Conservation (phyloP, 2,888 invertebrate species). For the Azorinus chamasolen region DNA sequence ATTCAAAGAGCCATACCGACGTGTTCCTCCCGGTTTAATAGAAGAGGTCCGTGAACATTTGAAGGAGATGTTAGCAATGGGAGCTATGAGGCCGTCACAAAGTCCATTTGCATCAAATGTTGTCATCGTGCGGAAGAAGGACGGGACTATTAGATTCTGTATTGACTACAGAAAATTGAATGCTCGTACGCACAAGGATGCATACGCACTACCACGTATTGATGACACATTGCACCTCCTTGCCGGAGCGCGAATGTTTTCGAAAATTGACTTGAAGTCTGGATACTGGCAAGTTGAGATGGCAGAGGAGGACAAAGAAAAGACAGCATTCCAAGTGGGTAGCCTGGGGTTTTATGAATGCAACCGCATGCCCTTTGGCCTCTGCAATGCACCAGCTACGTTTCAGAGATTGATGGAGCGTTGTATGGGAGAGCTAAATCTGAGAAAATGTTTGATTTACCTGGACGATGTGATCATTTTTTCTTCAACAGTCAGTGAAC, state of each 20-base stretch:
- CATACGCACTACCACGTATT: slow-evolving; percentile 45
- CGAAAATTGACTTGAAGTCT: slow-evolving; percentile 49
- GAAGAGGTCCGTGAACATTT: slow-evolving; percentile 29
- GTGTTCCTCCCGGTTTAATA: slow-evolving; percentile 29
- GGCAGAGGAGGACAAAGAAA: slow-evolving; percentile 43
- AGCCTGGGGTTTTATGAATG: slow-evolving; percentile 48
- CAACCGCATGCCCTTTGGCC: slow-evolving; percentile 51
- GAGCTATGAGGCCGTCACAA: slow-evolving; percentile 38
- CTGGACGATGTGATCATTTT: slow-evolving; percentile 50
- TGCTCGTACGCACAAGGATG: slow-evolving; percentile 46
- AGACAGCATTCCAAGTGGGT: slow-evolving; percentile 56
- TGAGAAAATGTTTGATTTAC: slow-evolving; percentile 39
- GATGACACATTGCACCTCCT: slow-evolving; percentile 59
- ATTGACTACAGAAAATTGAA: slow-evolving; percentile 38
- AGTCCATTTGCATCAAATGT: slow-evolving; percentile 48
- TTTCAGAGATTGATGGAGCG: no score
- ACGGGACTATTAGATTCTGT: slow-evolving; percentile 52
- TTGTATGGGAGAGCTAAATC: slow-evolving; percentile 44
- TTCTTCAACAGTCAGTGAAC: slow-evolving; percentile 20
- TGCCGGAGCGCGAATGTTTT: slow-evolving; percentile 52
- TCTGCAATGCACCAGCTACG: no score
- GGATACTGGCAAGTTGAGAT: slow-evolving; percentile 63
- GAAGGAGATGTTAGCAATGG: slow-evolving; percentile 34
- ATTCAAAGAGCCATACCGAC: slow-evolving; percentile 30
- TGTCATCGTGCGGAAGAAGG: slow-evolving; percentile 44